Base-by-base conservation (phyloP, 2,797 vertebrate genomes). In the Pseudomugil gertrudae region DNA sequence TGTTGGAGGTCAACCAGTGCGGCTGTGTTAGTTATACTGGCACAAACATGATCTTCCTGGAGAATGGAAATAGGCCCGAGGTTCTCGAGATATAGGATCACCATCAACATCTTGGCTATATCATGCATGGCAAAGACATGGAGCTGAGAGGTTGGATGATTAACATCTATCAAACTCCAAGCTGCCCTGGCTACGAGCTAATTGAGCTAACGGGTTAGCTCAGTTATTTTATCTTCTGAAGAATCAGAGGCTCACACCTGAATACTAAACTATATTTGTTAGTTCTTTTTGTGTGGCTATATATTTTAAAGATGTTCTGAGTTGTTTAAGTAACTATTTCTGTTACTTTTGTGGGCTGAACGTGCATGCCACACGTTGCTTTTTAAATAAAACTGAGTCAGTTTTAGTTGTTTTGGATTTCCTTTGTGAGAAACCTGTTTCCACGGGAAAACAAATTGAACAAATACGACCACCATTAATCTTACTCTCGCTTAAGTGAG, bases 401-500 rank as follows among this genome's bases (percentile, higher is more conserved):
- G 13, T 45, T n/a, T n/a, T n/a, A n/a, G n/a, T n/a, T n/a, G n/a
- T n/a, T n/a, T n/a, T n/a, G n/a, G n/a, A n/a, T 82, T 87, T 76
- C 70, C 72, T 84, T 84, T 84, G 72, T 75, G 66, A 66, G 77
- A 81, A 88, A 75, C 85, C 79, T 74, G 73, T 77, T 79, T 69
- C 63, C 30, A 43, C 26, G 38, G 10, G 84, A 78, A 82, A 50
- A 61, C 69, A 84, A 89, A 91, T 90, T 65, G 61, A 90, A 91
- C 86, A 86, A 85, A 87, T 72, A 57, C 68, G 74, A 70, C 66
- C 64, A 72, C 78, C 60, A 89, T 89, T 89, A 87, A 90, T 89
- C 77, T 79, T 61, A 69, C 70, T 72, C 61, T 82, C 35, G 72
- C 75, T 81, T 68, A 57, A 75, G 59, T 69, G 65, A 71, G 70